phyloP scores from a whole-genome alignment of 2,888 invertebrate genomes.

The Flabesymbios commensalis region DNA sequence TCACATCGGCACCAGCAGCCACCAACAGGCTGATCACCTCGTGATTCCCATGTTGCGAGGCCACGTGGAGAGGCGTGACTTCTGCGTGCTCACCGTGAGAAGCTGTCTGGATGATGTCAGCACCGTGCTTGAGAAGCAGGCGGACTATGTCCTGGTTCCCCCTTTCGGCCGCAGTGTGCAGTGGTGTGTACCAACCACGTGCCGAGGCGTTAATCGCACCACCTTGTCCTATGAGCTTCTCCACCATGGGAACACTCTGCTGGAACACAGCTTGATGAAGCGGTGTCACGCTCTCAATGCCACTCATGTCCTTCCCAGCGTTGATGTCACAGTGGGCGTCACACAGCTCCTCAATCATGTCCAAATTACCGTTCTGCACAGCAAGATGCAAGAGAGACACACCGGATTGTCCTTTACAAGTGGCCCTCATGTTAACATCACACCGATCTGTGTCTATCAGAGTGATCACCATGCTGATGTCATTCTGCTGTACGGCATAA shows the following conservation, averaged over 20 bases:
- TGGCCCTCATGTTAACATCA: slow-evolving; percentile 21
- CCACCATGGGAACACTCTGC: slow-evolving; percentile 29
- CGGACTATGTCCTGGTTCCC: slow-evolving; percentile 17
- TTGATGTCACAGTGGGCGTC: slow-evolving; percentile 27
- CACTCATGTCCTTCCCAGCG: slow-evolving; percentile 29
- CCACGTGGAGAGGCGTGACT: slow-evolving; percentile 32
- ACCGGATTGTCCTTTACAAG: slow-evolving; percentile 22
- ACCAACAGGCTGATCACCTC: slow-evolving; percentile 21
- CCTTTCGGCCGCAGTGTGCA: slow-evolving; percentile 31
- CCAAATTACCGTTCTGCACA: slow-evolving; percentile 31
- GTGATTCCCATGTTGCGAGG: slow-evolving; percentile 29
- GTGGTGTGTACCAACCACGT: slow-evolving; percentile 23
- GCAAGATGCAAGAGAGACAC: slow-evolving; percentile 34
- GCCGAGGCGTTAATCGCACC: slow-evolving; percentile 18
- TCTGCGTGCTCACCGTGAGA: slow-evolving; percentile 20
- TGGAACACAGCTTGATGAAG: slow-evolving; percentile 36
- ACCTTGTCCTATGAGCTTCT: slow-evolving; percentile 21
- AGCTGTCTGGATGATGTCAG: slow-evolving; percentile 21
- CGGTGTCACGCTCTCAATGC: slow-evolving; percentile 25
- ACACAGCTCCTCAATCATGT: slow-evolving; percentile 25
- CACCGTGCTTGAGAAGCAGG: slow-evolving; percentile 16
- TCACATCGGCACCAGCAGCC: slow-evolving; percentile 27
- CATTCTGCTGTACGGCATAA: slow-evolving; percentile 36
- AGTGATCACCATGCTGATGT: slow-evolving; percentile 19
- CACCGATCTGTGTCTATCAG: slow-evolving; percentile 19